phyloP scores from a whole-genome alignment of 1,140 invertebrate species.

The Nylanderia fulva region DNA sequence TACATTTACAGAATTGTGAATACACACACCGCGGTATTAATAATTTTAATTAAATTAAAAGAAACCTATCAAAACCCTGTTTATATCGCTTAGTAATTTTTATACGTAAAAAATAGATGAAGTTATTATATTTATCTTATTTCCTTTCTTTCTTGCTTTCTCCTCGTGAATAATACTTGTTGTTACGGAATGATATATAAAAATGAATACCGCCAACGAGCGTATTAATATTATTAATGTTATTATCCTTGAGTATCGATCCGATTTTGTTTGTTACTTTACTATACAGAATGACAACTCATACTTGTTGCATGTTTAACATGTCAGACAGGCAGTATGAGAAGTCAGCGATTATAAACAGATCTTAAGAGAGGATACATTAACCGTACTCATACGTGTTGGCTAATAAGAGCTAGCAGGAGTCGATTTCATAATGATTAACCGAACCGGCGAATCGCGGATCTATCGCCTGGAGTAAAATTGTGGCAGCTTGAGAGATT shows the following conservation, averaged over 20 bases:
- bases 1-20: conserved; percentile 15
- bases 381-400: conserved; percentile 61
- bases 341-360: conserved; percentile 46
- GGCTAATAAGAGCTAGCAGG: conserved; percentile 45
- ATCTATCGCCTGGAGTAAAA: conserved; percentile 8
- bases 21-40: background rate
- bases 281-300: conserved; percentile 20
- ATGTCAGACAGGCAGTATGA: background rate
- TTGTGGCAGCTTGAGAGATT: conserved; percentile 18
- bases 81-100: conserved; percentile 22
- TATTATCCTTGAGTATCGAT: conserved; percentile 54
- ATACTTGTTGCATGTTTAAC: background rate
- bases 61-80: conserved; percentile 39
- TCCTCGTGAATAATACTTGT: conserved; percentile 24
- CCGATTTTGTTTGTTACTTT: conserved; percentile 34
- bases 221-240: conserved; percentile 50
- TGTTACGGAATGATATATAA: conserved; percentile 47
- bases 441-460: conserved; percentile 2
- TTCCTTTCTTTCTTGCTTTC: conserved; percentile 8
- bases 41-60: conserved; percentile 30
- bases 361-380: conserved; percentile 55
- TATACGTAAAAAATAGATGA: conserved; percentile 22
- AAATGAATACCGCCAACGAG: conserved; percentile 38
- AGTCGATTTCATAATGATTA: conserved; percentile 50
- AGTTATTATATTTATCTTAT: conserved; percentile 37